phyloP scores from a whole-genome alignment of 2,888 invertebrate species.

The Lithophane semibrunnea region DNA sequence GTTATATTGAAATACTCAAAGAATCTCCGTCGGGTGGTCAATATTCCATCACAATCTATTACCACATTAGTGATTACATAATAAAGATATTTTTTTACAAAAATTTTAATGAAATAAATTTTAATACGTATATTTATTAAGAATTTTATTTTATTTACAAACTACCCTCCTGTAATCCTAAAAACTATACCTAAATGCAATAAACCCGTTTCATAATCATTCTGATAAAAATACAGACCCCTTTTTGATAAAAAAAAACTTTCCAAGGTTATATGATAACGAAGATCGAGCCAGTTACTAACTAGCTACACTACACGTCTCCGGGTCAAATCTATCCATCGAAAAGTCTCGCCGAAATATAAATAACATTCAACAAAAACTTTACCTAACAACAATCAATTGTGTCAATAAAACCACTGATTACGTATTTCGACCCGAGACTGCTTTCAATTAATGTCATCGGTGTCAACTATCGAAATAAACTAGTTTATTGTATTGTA shows the following conservation, averaged over 20 bases:
- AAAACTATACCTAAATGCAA: conserved; percentile 4
- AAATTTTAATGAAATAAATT: conserved; percentile 83
- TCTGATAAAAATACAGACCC: background rate
- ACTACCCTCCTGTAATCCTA: conserved; percentile 10
- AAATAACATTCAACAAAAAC: conserved; percentile 42
- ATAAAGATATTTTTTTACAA: conserved; percentile 85
- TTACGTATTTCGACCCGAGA: conserved; percentile 27
- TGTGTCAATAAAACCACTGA: conserved; percentile 36
- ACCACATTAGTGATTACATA: conserved; percentile 86
- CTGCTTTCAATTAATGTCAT: conserved; percentile 50
- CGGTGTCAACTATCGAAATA: conserved; percentile 34
- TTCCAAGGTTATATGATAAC: background rate
- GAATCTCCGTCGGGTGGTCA: conserved; percentile 77
- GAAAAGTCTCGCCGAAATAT: conserved; percentile 27
- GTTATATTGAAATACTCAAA: conserved; percentile 80
- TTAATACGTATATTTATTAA: conserved; percentile 76
- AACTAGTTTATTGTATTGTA: conserved; percentile 29
- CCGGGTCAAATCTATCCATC: conserved; percentile 11
- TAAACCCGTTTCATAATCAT: background rate
- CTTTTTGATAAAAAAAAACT: background rate
- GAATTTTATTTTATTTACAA: conserved; percentile 66
- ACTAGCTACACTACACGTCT: background rate
- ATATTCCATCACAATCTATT: conserved; percentile 87
- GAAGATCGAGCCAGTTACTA: conserved; percentile 4
- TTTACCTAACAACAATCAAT: conserved; percentile 28